Base-by-base conservation (phyloP, 2,888 invertebrate species). In the Drosophila flavopinicola region DNA sequence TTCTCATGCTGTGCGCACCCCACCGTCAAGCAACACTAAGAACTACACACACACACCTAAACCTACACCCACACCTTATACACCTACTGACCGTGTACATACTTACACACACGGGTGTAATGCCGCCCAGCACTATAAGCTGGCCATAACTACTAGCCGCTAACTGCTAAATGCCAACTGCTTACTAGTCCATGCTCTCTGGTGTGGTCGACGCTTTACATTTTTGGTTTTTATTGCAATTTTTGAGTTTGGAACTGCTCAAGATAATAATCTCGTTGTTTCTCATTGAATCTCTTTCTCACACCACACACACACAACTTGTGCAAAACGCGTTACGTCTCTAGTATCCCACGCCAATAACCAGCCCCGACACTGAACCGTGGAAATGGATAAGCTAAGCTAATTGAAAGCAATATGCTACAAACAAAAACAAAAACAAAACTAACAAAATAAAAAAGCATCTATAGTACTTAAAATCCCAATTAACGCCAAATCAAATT, bases 271-370 rank as follows among this genome's bases (percentile, higher is more conserved):
- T 66, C 59, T 59, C 51, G 38, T 64, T 68, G 63, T 74, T 75
- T 66, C 68, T 76, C 72, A 66, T 79, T 69, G 49, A 78, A 74
- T 74, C 73, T 74, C 49, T 84, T 70, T 68, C 57, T 66, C 51
- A 65, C 59, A 44, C 32, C 32, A 56, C 20, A 49, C 35, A 52
- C 48, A 71, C n/a, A n/a, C n/a, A 24, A 35, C 24, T 41, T 33
- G 37, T n/a, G 51, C 29, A 41, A 33, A 74, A 68, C 27, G 70
- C 57, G 68, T 61, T 85, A 87, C 88, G 78, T 76, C 44, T 57
- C 76, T 94, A 96, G 96, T 95, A 95, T 93, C 95, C 95, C 91
- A 96, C 96, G 93, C 96, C 96, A 91, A 94, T 94, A 93, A 95
- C 95, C 93, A 95, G 95, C 92, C 96, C 96, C 93, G 96, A 96